Percentiles rank a stretch among this genome's conserved stretches.
Conservation (phyloP, 2,797 vertebrate species). For the Iguana delicatissima region DNA sequence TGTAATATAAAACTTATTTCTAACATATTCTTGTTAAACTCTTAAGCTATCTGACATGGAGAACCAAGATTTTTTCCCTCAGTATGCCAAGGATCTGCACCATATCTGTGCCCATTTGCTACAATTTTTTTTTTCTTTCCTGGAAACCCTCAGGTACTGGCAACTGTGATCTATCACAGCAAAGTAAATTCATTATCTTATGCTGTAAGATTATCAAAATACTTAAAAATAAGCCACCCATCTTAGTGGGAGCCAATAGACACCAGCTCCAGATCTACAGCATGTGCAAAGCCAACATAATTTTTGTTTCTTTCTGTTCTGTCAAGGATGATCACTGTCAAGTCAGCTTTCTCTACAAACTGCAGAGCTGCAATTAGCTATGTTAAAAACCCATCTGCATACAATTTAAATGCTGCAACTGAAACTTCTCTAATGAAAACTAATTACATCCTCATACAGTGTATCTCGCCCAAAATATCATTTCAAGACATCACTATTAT, state of each 20-base stretch:
- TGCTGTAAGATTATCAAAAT: background rate
- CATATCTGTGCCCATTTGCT: too few species aligned
- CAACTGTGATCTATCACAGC: background rate
- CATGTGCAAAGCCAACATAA: conserved; percentile 58
- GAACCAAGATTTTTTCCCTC: too few species aligned
- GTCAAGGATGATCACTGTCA: conserved; percentile 73
- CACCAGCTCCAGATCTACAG: conserved; percentile 47
- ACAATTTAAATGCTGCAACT: conserved; percentile 73
- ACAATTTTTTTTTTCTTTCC: too few species aligned
- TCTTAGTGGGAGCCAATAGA: conserved; percentile 42
- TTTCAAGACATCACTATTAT: conserved; percentile 58
- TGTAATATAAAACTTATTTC: conserved; percentile 26
- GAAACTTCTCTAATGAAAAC: conserved; percentile 75
- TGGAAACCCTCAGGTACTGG: too few species aligned
- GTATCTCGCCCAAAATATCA: conserved; percentile 57
- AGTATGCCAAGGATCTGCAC: too few species aligned
- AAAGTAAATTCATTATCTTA: conserved; percentile 41
- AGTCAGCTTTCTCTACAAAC: conserved; percentile 71
- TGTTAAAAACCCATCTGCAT: conserved; percentile 72
- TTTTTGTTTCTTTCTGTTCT: conserved; percentile 69
- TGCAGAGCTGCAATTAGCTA: conserved; percentile 77
- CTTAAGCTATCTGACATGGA: background rate
- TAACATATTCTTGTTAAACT: conserved; percentile 15
- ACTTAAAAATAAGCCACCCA: background rate
- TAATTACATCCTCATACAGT: conserved; percentile 68